Conservation (phyloP, 2,113 vertebrate species). For the Tetrao urogallus region DNA sequence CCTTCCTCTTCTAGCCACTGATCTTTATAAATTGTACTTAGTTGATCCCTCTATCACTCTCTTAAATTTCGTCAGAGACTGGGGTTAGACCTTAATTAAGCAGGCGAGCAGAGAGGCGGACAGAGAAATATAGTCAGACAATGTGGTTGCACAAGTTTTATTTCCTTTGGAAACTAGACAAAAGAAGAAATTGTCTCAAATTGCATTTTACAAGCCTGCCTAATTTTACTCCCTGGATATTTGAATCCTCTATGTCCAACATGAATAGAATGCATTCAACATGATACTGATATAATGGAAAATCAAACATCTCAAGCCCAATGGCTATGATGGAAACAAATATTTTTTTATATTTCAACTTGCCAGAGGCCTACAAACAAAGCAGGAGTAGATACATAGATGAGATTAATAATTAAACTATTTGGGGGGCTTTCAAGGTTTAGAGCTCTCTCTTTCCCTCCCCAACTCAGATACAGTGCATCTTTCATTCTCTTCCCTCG, state of each 20-base stretch:
- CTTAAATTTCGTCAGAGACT: neutral
- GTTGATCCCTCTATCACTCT: neutral
- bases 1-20: neutral
- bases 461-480: neutral
- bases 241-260: neutral
- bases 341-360: neutral
- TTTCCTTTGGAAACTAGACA: constrained; percentile 42
- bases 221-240: neutral
- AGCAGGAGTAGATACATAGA: neutral
- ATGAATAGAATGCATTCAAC: neutral
- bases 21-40: neutral
- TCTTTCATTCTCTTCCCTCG: neutral
- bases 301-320: neutral
- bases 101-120: neutral
- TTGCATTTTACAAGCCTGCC: neutral
- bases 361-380: neutral
- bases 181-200: constrained; percentile 33
- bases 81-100: neutral
- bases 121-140: neutral
- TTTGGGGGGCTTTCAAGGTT: neutral
- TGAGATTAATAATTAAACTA: neutral
- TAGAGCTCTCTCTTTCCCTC: neutral
- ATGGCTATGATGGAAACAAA: neutral
- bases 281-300: neutral
- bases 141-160: neutral